Evolutionary conservation across 2,113 vertebrate genomes (phyloP).

Genomic region (Sciurus niger): DNA sequence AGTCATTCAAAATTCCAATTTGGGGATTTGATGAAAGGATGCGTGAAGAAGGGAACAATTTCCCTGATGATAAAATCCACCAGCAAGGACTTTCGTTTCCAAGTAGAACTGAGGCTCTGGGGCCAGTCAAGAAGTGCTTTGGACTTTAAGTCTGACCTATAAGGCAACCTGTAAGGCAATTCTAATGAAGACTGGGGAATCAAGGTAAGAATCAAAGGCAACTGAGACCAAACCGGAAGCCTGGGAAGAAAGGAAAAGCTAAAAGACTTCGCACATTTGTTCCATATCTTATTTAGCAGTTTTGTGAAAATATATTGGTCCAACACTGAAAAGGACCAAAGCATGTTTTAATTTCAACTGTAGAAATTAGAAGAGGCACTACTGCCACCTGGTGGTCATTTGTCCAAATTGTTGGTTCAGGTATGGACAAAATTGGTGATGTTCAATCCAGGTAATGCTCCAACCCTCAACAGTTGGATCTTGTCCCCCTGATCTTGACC

Average conservation of each 20-base stretch:
- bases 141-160: neutral
- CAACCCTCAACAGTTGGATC: neutral
- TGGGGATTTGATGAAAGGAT: neutral
- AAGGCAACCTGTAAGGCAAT: neutral
- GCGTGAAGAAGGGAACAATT: neutral
- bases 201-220: neutral
- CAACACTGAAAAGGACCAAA: neutral
- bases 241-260: neutral
- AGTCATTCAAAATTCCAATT: neutral
- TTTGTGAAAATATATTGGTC: neutral
- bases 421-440: neutral
- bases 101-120: neutral
- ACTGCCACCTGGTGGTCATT: constrained; percentile 64
- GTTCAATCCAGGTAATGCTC: accelerated
- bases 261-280: neutral
- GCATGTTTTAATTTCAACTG: neutral
- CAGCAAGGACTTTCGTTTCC: neutral
- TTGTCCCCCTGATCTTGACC: neutral
- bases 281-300: neutral
- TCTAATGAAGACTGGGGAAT: neutral
- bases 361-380: neutral
- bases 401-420: neutral
- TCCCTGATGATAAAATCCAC: neutral
- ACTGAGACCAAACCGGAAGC: neutral
- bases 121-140: neutral